Evolutionary conservation across 2,113 vertebrate species (phyloP).

Genomic region (Megaptera novaeangliae): DNA sequence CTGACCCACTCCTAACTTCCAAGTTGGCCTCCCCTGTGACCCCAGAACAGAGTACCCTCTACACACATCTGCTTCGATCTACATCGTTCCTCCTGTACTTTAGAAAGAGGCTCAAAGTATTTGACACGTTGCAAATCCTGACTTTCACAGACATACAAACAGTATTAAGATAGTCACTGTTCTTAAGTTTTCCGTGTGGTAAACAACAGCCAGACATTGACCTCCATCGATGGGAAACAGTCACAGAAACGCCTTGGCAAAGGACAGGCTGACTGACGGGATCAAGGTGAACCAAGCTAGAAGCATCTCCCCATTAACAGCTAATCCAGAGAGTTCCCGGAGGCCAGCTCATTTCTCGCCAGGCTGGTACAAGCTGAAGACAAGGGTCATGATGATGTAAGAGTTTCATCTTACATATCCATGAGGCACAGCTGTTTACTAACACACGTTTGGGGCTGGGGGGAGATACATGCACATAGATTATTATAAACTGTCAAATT

Average conservation of each 20-base stretch:
- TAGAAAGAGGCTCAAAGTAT: not conserved
- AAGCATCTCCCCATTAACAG: not conserved
- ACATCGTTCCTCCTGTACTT: not conserved
- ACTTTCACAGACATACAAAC: not conserved
- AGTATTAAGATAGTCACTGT: not conserved
- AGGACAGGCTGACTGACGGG: not conserved
- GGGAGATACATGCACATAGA: not conserved
- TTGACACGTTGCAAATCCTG: not conserved
- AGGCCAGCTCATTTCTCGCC: conserved; percentile 68
- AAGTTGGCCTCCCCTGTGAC: not conserved
- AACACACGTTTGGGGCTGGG: not conserved
- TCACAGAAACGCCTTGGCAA: not conserved
- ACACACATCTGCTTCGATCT: not conserved
- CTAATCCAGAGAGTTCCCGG: conserved; percentile 49
- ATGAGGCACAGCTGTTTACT: conserved; percentile 56
- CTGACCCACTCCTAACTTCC: not conserved
- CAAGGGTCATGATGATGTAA: conserved; percentile 67
- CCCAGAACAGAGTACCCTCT: not conserved
- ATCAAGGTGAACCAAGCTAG: not conserved
- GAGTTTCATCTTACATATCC: conserved; percentile 70
- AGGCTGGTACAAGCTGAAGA: conserved; percentile 61
- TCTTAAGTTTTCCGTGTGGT: not conserved
- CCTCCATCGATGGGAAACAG: not conserved
- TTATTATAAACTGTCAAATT: not conserved
- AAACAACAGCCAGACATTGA: not conserved